Conservation (phyloP, 2,113 vertebrate species). For the Strix uralensis region DNA sequence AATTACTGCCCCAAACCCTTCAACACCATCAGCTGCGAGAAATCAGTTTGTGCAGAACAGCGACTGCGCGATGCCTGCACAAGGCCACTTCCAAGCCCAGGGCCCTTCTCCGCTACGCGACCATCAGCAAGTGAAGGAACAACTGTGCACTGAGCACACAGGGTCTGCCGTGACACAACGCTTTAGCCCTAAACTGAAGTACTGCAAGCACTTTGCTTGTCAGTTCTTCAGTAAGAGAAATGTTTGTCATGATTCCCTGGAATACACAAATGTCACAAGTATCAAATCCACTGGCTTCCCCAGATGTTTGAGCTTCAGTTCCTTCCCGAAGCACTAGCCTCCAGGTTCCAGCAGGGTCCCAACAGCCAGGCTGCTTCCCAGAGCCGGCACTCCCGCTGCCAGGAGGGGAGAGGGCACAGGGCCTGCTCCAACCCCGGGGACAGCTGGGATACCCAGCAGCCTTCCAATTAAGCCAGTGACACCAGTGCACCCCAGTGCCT, state of each 20-base stretch:
- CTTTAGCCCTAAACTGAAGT: not conserved
- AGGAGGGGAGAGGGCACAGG: fast-evolving
- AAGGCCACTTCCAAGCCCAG: fast-evolving
- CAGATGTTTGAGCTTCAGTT: not conserved
- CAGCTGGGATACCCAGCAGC: not conserved
- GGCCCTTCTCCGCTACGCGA: fast-evolving
- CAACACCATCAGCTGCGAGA: not conserved
- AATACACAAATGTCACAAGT: fast-evolving
- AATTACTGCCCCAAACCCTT: not conserved
- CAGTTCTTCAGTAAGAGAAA: not conserved
- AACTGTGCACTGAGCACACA: not conserved
- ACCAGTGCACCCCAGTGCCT: not conserved
- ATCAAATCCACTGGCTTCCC: not conserved
- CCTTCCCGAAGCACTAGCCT: not conserved
- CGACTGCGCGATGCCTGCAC: fast-evolving
- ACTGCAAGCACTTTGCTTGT: fast-evolving
- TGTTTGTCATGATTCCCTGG: too few relatives aligned
- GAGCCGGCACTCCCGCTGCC: fast-evolving
- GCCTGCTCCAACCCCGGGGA: not conserved
- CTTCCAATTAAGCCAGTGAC: not conserved
- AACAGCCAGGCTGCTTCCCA: not conserved
- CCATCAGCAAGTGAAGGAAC: fast-evolving
- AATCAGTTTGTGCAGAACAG: not conserved
- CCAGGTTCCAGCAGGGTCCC: not conserved
- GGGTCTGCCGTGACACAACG: fast-evolving